Conservation (phyloP, 2,797 vertebrate species). For the Tapera naevia region DNA sequence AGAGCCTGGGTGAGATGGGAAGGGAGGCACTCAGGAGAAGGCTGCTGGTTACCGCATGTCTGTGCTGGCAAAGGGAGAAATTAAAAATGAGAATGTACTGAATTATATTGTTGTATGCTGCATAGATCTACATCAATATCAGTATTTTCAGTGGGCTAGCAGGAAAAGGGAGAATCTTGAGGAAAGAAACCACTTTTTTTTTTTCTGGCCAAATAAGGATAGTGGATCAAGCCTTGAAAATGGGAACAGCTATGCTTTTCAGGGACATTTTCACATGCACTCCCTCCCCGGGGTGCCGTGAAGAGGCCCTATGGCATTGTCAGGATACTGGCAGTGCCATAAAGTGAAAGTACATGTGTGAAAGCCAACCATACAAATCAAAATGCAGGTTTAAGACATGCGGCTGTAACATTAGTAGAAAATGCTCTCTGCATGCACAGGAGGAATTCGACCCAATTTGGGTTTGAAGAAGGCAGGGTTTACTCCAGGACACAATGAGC, state of each 20-base stretch:
- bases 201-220: not conserved
- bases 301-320: not conserved
- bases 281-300: not conserved
- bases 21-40: not conserved
- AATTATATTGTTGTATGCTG: not conserved
- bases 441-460: conserved; percentile 59
- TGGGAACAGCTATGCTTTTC: not conserved
- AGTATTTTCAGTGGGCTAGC: not conserved
- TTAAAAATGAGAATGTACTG: not conserved
- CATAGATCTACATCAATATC: not conserved
- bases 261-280: not conserved
- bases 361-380: not conserved
- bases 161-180: not conserved
- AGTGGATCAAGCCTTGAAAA: not conserved
- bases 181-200: rapidly evolving
- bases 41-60: not conserved
- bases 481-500: conserved; percentile 59
- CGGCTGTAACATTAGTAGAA: conserved; percentile 3
- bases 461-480: conserved; percentile 60
- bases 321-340: not conserved
- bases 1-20: not conserved
- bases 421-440: conserved; percentile 23
- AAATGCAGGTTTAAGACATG: not conserved
- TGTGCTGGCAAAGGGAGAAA: not conserved
- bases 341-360: not conserved